These are phyloP conservation scores for Casuarius casuarius DNA, from an alignment of 2,113 vertebrate genomes.

Conservation along the genomic window DNA sequence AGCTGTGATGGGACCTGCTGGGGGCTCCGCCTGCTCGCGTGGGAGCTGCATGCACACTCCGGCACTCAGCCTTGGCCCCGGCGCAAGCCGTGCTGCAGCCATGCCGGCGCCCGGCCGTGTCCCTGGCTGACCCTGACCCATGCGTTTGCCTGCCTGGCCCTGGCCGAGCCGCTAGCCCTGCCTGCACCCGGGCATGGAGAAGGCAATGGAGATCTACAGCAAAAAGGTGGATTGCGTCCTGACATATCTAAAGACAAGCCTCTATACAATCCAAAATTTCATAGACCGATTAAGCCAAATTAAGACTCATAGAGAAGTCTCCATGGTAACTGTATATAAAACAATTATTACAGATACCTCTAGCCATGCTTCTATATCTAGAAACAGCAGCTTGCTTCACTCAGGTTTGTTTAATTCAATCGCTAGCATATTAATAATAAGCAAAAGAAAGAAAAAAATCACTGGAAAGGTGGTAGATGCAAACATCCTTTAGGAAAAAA, in stretches of 20 bases:
- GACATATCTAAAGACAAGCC: neutral
- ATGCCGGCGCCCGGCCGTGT: neutral
- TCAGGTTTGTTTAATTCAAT: conserved; percentile 7
- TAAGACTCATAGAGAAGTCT: neutral
- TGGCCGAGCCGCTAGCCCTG: neutral
- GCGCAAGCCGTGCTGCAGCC: fast-evolving
- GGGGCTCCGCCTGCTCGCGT: fast-evolving
- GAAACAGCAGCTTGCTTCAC: conserved; percentile 13
- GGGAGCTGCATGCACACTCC: neutral
- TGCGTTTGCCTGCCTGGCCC: neutral
- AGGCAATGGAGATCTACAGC: neutral
- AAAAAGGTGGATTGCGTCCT: neutral
- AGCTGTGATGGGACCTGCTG: neutral
- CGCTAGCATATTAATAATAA: neutral
- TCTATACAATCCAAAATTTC: neutral
- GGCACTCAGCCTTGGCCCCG: neutral
- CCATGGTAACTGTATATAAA: conserved; percentile 20
- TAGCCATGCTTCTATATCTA: neutral
- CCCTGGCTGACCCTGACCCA: neutral
- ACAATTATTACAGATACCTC: neutral
- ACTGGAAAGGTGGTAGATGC: neutral
- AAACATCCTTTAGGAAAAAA: conserved; percentile 1
- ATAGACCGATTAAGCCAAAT: neutral
- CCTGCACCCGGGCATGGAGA: neutral
- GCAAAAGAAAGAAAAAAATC: neutral